Percentiles rank a stretch among this genome's conserved stretches.
Evolutionary conservation across 2,888 invertebrate species (phyloP).

Genomic region (Acanthoscelides obtectus): DNA sequence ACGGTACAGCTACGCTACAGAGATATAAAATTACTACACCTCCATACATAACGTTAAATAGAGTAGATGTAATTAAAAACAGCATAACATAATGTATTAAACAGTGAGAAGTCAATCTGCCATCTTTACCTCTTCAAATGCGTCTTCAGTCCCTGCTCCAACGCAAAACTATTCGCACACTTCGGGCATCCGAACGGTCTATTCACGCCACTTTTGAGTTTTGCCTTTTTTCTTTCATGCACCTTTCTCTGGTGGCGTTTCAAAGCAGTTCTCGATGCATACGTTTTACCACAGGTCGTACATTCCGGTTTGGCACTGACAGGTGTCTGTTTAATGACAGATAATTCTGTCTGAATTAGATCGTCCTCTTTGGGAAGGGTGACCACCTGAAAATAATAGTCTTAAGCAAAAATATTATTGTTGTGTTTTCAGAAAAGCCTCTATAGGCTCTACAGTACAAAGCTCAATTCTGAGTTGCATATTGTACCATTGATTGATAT

Average conservation of each 20-base stretch:
- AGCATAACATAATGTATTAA: background rate
- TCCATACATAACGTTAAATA: too few relatives aligned
- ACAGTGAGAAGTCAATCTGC: too few relatives aligned
- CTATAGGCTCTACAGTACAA: too few relatives aligned
- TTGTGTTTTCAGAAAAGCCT: too few relatives aligned
- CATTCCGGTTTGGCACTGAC: background rate
- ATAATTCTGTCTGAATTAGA: background rate
- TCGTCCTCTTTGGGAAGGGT: background rate
- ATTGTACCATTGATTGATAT: too few relatives aligned
- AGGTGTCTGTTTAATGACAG: background rate
- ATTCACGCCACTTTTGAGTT: background rate
- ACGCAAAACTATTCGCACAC: background rate
- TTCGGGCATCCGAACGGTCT: background rate
- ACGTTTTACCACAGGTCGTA: background rate
- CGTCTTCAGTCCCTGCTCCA: background rate
- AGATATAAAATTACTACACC: too few relatives aligned
- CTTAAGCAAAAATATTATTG: background rate
- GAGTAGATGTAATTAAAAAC: too few relatives aligned
- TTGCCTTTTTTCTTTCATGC: background rate
- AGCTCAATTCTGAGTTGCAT: too few relatives aligned
- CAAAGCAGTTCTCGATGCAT: background rate
- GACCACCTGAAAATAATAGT: background rate
- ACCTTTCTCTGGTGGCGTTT: background rate
- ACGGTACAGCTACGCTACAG: too few relatives aligned
- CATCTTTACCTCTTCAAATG: background rate